A percentile compares a stretch with the other conserved stretches of the same genome.
Conservation (phyloP, 2,113 vertebrate species). For the Octodon degus region DNA sequence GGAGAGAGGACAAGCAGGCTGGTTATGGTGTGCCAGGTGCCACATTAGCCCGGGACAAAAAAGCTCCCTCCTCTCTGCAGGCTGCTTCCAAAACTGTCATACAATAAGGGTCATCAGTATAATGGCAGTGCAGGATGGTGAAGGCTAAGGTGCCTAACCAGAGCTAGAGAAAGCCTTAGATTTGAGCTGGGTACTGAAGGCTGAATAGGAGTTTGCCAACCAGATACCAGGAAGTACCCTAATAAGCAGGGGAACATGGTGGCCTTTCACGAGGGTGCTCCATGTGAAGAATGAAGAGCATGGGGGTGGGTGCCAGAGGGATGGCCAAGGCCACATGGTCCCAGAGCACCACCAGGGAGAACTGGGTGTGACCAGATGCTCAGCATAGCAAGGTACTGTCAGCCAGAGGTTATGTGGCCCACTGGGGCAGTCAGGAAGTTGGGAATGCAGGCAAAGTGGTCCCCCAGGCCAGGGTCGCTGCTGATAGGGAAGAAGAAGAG, state of each 20-base stretch:
- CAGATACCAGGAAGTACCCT: neutral
- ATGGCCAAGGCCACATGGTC: neutral
- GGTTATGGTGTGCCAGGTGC: neutral
- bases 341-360: neutral
- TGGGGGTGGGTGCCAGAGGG: neutral
- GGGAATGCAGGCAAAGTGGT: neutral
- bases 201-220: neutral
- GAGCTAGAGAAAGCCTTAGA: neutral
- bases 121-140: neutral
- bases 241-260: neutral
- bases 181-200: slow-evolving; percentile 28
- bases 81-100: neutral
- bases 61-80: neutral
- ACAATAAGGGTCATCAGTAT: neutral
- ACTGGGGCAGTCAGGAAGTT: neutral
- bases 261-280: neutral
- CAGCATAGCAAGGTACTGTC: neutral
- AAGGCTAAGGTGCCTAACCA: neutral
- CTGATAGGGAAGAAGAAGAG: neutral
- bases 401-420: neutral
- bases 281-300: neutral
- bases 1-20: neutral
- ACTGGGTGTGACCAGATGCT: neutral
- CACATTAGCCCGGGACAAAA: neutral
- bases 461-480: neutral